Evolutionary conservation across 2,888 invertebrate species (phyloP), one percentile per base, ranked within the genome.

Genomic region (Branchipolynoe longqiensis): DNA sequence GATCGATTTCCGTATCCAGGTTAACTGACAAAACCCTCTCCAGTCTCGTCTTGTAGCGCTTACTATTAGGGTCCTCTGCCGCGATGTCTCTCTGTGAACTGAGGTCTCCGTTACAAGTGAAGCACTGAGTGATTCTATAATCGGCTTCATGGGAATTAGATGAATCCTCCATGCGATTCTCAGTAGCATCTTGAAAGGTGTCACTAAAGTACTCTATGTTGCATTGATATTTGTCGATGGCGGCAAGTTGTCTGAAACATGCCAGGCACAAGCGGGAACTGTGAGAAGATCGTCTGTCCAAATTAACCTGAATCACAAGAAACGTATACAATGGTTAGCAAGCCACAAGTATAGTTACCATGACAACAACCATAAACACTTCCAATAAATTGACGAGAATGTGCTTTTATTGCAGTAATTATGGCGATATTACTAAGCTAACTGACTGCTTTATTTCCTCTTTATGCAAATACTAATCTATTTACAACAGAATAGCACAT

Each of bases 211-310:
- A 0, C 25, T 78, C 78, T 4, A 78, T 54, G 48, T 78, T 78
- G 28, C 78, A 78, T 28, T 78, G 78, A 31, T 78, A 78, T 0
- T 78, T 48, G 28, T 78, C 78, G 1, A 78, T 78, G 28, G 41
- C 14, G 48, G 41, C 78, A 4, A 78, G 28, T 22, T 48, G 41
- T 28, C 18, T 33, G 8, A 54, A 41, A 78, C 78, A 78, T 40
- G 41, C 40, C 25, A 28, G 28, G 48, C 78, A 78, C n/a, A 78
- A 22, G 28, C 25, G 12, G 25, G 14, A 25, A 33, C 78, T 78
- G 54, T 78, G 78, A 41, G 48, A 28, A 4, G 78, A 31, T 25
- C 48, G 8, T 48, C 25, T 48, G 6, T 41, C 41, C 78, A 78
- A 28, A 25, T 41, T 78, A 25, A 78, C 54, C 78, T 78, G 8